Conservation (phyloP, 2,113 vertebrate species). For the Tyrannus savana region DNA sequence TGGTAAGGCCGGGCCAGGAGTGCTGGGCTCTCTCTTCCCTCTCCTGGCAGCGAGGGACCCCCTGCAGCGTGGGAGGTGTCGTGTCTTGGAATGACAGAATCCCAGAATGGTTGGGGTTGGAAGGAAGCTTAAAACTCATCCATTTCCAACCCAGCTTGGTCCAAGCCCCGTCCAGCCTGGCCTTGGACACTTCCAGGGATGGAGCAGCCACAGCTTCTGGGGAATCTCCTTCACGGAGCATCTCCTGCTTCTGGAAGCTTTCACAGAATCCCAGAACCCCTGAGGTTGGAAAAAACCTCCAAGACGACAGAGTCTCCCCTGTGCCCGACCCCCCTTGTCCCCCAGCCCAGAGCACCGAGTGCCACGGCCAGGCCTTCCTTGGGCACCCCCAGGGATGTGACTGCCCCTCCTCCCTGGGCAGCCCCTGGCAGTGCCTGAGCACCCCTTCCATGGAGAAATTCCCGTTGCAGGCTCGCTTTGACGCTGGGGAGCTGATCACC, state of each 20-base stretch:
- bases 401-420: accelerated
- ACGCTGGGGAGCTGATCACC: constrained; percentile 95
- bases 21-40: neutral
- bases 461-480: constrained; percentile 88
- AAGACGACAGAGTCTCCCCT: neutral
- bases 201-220: neutral
- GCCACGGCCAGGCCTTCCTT: neutral
- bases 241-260: neutral
- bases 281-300: neutral
- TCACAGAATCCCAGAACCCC: neutral
- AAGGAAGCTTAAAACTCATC: accelerated
- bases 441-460: accelerated
- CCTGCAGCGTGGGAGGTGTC: accelerated
- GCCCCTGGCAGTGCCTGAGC: neutral
- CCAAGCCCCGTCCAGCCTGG: neutral
- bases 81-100: accelerated
- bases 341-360: neutral
- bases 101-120: neutral
- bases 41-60: neutral
- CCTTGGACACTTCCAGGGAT: neutral
- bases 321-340: neutral
- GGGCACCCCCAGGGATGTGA: accelerated
- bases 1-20: constrained; percentile 64
- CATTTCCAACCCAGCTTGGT: neutral
- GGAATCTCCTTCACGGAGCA: no score